A percentile compares a stretch with the other conserved stretches of the same genome.
These are phyloP conservation scores for Scaptomyza tumidula DNA, from an alignment of 2,888 invertebrate species.

Conservation along the genomic window DNA sequence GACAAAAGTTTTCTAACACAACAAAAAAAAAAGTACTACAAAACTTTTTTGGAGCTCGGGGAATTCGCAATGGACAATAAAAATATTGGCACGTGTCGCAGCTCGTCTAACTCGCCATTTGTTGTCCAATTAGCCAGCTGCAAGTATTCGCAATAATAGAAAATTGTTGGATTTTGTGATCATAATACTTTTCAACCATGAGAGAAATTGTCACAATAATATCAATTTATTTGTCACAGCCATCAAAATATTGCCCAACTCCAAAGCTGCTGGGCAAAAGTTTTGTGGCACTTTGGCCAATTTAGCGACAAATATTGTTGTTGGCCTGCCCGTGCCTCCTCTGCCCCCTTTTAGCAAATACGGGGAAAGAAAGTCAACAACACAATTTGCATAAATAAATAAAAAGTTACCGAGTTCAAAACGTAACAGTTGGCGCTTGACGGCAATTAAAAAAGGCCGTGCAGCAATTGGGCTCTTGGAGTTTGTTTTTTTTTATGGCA, in stretches of 20 bases:
- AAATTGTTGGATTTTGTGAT: constrained; percentile 42
- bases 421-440: constrained; percentile 72
- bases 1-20: constrained; percentile 32
- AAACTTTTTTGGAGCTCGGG: constrained; percentile 21
- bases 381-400: constrained; percentile 77
- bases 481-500: constrained; percentile 22
- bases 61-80: constrained; percentile 35
- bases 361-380: constrained; percentile 18
- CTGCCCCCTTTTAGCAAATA: neutral
- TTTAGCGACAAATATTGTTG: constrained; percentile 68
- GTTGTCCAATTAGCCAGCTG: constrained; percentile 48
- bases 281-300: constrained; percentile 62
- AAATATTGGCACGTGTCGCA: constrained; percentile 37
- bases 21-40: neutral
- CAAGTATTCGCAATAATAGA: constrained; percentile 25
- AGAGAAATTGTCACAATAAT: constrained; percentile 66
- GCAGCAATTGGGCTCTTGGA: constrained; percentile 37
- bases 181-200: constrained; percentile 24
- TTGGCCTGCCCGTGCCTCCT: constrained; percentile 1
- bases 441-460: constrained; percentile 71
- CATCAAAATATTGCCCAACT: constrained; percentile 45
- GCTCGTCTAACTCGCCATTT: constrained; percentile 31
- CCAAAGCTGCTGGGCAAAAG: constrained; percentile 38
- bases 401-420: constrained; percentile 70
- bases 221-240: constrained; percentile 64